Evolutionary conservation across 2,888 invertebrate genomes (phyloP), one percentile per base, ranked within the genome.

Genomic region (Pantelozetes paolii): DNA sequence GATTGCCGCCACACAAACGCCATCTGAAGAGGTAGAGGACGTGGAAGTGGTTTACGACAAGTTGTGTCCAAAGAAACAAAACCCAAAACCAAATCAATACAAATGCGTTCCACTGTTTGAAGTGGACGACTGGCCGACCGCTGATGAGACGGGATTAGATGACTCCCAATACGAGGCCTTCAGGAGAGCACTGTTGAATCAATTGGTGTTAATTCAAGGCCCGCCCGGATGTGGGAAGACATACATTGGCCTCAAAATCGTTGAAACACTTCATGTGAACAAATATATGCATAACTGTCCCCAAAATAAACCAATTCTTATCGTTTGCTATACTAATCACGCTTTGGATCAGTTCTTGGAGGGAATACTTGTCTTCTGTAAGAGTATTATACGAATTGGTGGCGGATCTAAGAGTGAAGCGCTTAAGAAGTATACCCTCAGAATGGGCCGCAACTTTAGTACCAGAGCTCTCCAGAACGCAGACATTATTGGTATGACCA

Each of bases 161-260:
- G 81, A 83, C 8, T 87, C 88, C 57, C 92, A 93, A 82, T 82
- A 85, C 75, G 80, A 82, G 48, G 92, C 92, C 0, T 88, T 87
- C 79, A 84, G 86, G 77, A 84, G 87, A 42, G 73, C 73, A 6
- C 50, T 73, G 20, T 36, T 36, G n/a, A 62, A 73, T 20, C 48
- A 70, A 48, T 48, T 73, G 26, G 73, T 69, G 15, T 11, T 71
- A 18, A 23, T 73, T 26, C 73, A 73, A 71, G 73, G 93, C 0
- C 92, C 92, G 0, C 92, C 50, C 92, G 93, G 93, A 1, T 92
- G 92, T 0, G 93, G 92, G 0, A 93, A 92, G 84, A 92, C 92
- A 0, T 89, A 86, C 81, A 82, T 92, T 75, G 92, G 92, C 0
- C 83, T 90, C 42, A 88, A 89, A 85, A 87, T 94, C 26, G 88